These are phyloP conservation scores for Sorex fumeus DNA, from an alignment of 2,113 vertebrate genomes.

Conservation along the genomic window DNA sequence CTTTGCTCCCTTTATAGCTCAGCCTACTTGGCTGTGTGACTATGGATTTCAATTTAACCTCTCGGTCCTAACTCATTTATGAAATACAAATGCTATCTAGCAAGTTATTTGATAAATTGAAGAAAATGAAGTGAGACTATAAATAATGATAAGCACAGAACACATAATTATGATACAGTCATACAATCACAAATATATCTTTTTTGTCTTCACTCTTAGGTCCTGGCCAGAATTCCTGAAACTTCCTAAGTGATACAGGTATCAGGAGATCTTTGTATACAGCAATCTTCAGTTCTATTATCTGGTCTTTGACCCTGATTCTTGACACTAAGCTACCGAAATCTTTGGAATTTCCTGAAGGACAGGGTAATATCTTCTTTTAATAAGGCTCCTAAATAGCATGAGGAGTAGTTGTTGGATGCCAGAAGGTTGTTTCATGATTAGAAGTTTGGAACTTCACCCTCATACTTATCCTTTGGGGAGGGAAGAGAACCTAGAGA, in stretches of 20 bases:
- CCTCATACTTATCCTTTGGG: not conserved
- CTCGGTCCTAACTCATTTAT: not conserved
- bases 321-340: not conserved
- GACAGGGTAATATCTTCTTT: not conserved
- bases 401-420: not conserved
- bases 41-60: not conserved
- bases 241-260: not conserved
- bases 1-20: not conserved
- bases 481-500: not conserved
- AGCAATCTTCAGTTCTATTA: not conserved
- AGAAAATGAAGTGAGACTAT: not conserved
- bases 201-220: not conserved
- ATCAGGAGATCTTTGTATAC: not conserved
- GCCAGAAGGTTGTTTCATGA: not conserved
- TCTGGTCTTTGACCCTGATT: not conserved
- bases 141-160: rapidly evolving
- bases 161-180: not conserved
- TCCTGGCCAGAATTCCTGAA: not conserved
- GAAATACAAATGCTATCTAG: not conserved
- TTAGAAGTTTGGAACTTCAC: not conserved
- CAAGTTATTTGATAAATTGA: not conserved
- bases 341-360: not conserved
- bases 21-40: not conserved
- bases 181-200: not conserved
- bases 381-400: not conserved